Evolutionary conservation across 2,797 vertebrate species (phyloP).

Genomic region (Apogon talboti): DNA sequence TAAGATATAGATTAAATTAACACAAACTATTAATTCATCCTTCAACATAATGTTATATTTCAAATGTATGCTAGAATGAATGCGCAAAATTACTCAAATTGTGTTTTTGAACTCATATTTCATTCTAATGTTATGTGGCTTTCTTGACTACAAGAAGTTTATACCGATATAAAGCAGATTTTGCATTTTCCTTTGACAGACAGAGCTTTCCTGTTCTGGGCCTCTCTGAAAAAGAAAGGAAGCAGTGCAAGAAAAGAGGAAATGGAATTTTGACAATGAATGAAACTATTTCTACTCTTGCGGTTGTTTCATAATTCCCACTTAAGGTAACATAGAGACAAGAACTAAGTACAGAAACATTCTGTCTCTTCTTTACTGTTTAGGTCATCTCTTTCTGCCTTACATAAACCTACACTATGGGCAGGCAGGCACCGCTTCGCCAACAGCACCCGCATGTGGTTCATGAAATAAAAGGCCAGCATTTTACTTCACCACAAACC

Average conservation of each 20-base stretch:
- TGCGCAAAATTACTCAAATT: too few species aligned
- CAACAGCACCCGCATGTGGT: conserved; percentile 4
- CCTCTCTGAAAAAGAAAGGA: background rate
- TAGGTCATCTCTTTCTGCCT: background rate
- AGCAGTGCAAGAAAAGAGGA: conserved; percentile 5
- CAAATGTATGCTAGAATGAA: too few species aligned
- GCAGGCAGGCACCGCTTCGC: background rate
- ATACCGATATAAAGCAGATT: too few species aligned
- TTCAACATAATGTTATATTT: too few species aligned
- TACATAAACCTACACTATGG: background rate
- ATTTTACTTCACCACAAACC: conserved; percentile 14
- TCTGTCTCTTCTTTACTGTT: conserved; percentile 8
- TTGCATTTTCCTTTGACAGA: too few species aligned
- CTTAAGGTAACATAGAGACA: background rate
- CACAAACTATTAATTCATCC: too few species aligned
- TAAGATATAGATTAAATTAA: background rate
- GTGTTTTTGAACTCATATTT: too few species aligned
- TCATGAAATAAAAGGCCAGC: conserved; percentile 17
- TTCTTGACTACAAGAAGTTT: too few species aligned
- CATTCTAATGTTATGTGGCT: too few species aligned
- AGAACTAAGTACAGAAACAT: background rate
- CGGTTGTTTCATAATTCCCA: conserved; percentile 10
- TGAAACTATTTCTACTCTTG: background rate
- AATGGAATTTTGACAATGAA: conserved; percentile 17
- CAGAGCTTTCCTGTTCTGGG: background rate